Evolutionary conservation across 2,113 vertebrate genomes (phyloP).

Genomic region (Rousettus leschenaultii): DNA sequence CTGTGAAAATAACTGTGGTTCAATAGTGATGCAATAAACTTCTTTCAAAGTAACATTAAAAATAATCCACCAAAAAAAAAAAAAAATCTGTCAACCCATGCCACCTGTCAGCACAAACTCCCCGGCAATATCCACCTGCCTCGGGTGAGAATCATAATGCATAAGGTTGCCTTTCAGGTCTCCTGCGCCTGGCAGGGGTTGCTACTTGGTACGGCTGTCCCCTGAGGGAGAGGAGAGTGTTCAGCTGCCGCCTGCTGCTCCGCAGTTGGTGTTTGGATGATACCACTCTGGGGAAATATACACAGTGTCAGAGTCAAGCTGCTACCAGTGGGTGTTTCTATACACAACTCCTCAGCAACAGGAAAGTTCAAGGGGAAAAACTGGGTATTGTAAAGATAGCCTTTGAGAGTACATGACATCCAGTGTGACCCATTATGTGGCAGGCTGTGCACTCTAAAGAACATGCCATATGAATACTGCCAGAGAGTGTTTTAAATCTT

Average conservation of each 20-base stretch:
- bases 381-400: conserved; percentile 58
- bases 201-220: conserved; percentile 68
- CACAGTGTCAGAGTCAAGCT: conserved; percentile 80
- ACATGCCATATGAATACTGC: conserved; percentile 68
- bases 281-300: conserved; percentile 75
- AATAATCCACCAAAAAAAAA: not conserved
- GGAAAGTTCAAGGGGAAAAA: conserved; percentile 74
- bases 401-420: conserved; percentile 69
- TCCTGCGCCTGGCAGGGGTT: conserved; percentile 72
- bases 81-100: not conserved
- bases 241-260: conserved; percentile 61
- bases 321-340: conserved; percentile 76
- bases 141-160: conserved; percentile 60
- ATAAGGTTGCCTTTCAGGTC: conserved; percentile 72
- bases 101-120: conserved; percentile 54
- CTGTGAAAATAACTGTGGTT: conserved; percentile 79
- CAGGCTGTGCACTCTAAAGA: conserved; percentile 38
- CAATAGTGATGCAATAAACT: conserved; percentile 75
- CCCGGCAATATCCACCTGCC: conserved; percentile 59
- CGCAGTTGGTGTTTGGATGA: conserved; percentile 66
- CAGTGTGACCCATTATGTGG: conserved; percentile 55
- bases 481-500: conserved; percentile 77
- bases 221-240: conserved; percentile 65
- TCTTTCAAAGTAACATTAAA: conserved; percentile 68
- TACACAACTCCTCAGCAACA: conserved; percentile 59